Conservation (phyloP, 2,113 vertebrate species). For the Myiopsitta monachus region DNA sequence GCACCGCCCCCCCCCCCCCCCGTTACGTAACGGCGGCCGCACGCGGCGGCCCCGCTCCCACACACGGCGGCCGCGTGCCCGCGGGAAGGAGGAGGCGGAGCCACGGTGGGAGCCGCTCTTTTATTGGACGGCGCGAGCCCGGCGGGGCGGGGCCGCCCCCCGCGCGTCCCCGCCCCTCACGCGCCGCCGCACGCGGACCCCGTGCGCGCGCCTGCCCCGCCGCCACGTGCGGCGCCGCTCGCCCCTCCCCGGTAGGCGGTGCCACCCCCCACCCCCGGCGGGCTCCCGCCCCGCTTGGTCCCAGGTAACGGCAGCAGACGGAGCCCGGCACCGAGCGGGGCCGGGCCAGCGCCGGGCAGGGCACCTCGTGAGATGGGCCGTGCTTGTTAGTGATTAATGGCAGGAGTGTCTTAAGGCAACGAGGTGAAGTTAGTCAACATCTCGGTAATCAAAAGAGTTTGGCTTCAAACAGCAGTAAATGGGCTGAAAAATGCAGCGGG, state of each 20-base stretch:
- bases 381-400: conserved; percentile 3
- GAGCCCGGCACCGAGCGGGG: neutral
- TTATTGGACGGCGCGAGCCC: too few relatives aligned
- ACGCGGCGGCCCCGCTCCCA: neutral
- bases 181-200: too few relatives aligned
- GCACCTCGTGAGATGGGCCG: neutral
- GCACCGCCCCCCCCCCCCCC: neutral
- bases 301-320: too few relatives aligned
- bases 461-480: conserved; percentile 47
- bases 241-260: too few relatives aligned
- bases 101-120: too few relatives aligned
- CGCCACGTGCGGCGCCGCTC: too few relatives aligned
- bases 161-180: too few relatives aligned
- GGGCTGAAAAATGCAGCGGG: conserved; percentile 58
- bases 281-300: too few relatives aligned
- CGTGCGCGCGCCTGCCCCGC: too few relatives aligned
- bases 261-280: too few relatives aligned
- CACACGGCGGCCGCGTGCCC: neutral
- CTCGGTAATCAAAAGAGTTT: conserved; percentile 43
- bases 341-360: neutral
- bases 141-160: too few relatives aligned
- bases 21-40: neutral
- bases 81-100: neutral
- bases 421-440: conserved; percentile 48
- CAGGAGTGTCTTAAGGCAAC: conserved; percentile 67